These are phyloP conservation scores for Ptychoptera albimana DNA, from an alignment of 2,888 invertebrate genomes.

Conservation along the genomic window DNA sequence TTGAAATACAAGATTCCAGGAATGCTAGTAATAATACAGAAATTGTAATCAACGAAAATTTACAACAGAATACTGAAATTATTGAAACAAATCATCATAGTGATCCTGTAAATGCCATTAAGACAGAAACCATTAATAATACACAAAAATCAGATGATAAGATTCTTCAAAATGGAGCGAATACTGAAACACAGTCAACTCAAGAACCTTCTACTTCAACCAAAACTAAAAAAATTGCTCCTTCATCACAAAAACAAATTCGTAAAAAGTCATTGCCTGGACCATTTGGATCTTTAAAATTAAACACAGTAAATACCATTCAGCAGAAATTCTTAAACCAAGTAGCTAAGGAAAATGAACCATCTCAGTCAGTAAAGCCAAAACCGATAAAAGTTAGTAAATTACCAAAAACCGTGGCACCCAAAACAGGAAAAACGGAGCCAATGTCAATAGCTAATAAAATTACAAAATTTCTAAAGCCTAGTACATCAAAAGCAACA, in stretches of 20 bases:
- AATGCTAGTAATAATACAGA: too few species aligned
- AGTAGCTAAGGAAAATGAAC: slow-evolving; percentile 12
- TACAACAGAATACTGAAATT: too few species aligned
- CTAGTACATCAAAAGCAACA: not conserved
- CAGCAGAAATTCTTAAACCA: slow-evolving; percentile 24
- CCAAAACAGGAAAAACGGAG: slow-evolving; percentile 14
- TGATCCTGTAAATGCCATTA: too few species aligned
- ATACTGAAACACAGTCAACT: too few species aligned
- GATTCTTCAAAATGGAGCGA: too few species aligned
- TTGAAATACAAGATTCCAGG: too few species aligned
- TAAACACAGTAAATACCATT: slow-evolving; percentile 25
- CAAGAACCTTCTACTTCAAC: not conserved
- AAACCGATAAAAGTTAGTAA: slow-evolving; percentile 9
- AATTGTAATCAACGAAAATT: too few species aligned
- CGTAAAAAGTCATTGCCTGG: slow-evolving; percentile 28
- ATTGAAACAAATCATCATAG: too few species aligned
- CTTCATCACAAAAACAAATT: slow-evolving; percentile 13
- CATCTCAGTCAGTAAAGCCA: not conserved
- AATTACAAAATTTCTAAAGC: slow-evolving; percentile 20
- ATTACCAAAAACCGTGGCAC: slow-evolving; percentile 16
- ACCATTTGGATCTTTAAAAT: slow-evolving; percentile 14
- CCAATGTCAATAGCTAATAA: slow-evolving; percentile 22
- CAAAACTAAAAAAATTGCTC: not conserved
- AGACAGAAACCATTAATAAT: too few species aligned
- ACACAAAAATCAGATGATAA: too few species aligned